Evolutionary conservation across 64 coral and sea anemone species (phyloP), one percentile per base, ranked within the genome.

Genomic region (Pocillopora verrucosa): DNA sequence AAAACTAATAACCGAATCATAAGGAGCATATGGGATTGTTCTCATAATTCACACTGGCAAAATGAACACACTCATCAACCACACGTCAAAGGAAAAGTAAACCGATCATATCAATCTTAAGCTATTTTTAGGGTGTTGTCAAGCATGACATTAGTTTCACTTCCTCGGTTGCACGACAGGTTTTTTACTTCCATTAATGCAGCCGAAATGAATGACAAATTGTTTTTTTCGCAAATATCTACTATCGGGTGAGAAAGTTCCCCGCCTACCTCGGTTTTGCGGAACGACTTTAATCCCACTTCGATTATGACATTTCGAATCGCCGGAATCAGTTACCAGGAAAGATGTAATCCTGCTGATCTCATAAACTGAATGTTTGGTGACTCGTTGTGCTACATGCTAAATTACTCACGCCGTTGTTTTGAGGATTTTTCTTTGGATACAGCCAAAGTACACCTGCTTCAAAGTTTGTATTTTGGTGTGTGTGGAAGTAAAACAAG

Each of bases 41-140:
- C 82, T 13, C 82, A 85, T 60, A 62, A 81, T 81, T 85, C 82
- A 41, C 41, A 72, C 58, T 84, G 37, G 37, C 6, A 38, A 77
- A 73, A 77, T 77, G 75, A 85, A 26, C 63, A 16, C 35, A 58
- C 36, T 72, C 22, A 85, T 85, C 82, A 72, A 51, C 17, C 65
- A n/a, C 15, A 22, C 12, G 63, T 73, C 82, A 85, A 85, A 34
- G 19, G 62, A 72, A 67, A 20, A 15, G 82, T 85, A 72, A 85
- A 85, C 37, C 82, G 82, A 85, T 85, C 36, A 22, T 45, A 70
- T 73, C 37, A 51, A 4, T 65, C 65, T 24, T 20, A 70, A 20
- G 36, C 82, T 85, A 85, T 85, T 85, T 85, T 72, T 85, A 85
- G 82, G 9, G 34, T 72, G 63, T 57, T 72, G 82, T 85, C 82